Conservation (phyloP, 2,888 invertebrate species). For the Abrostola triplasia region DNA sequence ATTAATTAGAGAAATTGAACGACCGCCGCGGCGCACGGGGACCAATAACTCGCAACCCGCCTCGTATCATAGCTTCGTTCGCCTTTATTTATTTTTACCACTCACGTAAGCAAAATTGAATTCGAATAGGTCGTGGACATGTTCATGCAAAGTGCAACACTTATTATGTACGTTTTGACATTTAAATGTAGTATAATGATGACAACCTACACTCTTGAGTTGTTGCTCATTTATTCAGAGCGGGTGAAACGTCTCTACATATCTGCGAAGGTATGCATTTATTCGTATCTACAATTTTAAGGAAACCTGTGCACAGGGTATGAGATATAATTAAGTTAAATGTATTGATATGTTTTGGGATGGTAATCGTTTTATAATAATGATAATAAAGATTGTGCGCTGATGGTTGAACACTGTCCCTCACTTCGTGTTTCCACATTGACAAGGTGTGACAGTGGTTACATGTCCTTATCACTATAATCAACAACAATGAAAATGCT, state of each 20-base stretch:
- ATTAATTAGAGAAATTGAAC: conserved; percentile 89
- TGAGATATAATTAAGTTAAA: not conserved
- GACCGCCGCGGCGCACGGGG: conserved; percentile 83
- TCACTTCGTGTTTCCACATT: conserved; percentile 45
- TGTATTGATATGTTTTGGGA: not conserved
- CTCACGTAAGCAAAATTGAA: conserved; percentile 87
- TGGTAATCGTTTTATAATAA: not conserved
- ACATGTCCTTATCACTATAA: conserved; percentile 71
- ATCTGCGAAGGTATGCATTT: conserved; percentile 19
- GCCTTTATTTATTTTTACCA: conserved; percentile 86
- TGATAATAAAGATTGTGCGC: not conserved
- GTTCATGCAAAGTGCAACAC: conserved; percentile 65
- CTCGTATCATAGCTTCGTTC: conserved; percentile 86
- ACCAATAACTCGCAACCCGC: conserved; percentile 87
- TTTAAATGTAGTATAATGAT: conserved; percentile 53
- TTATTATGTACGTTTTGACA: conserved; percentile 57
- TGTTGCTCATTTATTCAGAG: conserved; percentile 46
- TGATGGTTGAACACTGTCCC: conserved; percentile 35
- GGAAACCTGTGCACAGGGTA: not conserved
- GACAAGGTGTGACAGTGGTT: conserved; percentile 75
- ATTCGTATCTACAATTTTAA: conserved; percentile 23
- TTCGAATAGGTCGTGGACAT: conserved; percentile 75
- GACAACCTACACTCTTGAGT: conserved; percentile 48
- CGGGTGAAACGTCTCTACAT: conserved; percentile 42
- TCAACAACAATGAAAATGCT: conserved; percentile 76